Conservation (phyloP, 1,140 invertebrate species). For the Philopotamus ludificatus region DNA sequence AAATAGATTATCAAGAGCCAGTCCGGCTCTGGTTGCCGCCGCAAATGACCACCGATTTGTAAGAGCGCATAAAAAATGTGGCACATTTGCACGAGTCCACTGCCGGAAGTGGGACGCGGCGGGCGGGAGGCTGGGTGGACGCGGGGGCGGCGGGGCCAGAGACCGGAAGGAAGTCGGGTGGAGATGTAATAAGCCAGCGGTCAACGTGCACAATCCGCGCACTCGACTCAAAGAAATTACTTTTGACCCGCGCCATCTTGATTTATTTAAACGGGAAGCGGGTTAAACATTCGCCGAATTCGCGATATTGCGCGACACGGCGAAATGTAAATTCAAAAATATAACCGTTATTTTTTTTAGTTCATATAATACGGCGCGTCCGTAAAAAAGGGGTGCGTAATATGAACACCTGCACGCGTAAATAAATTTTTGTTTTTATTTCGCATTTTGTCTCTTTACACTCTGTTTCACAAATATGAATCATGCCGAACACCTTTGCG, state of each 20-base stretch:
- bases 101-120: background rate
- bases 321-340: too few relatives aligned
- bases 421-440: too few relatives aligned
- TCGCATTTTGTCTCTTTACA: too few relatives aligned
- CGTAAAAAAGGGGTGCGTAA: too few relatives aligned
- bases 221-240: background rate
- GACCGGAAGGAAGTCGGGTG: background rate
- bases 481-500: too few relatives aligned
- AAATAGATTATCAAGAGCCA: background rate
- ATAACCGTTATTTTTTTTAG: too few relatives aligned
- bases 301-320: too few relatives aligned
- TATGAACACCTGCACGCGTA: too few relatives aligned
- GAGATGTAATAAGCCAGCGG: background rate
- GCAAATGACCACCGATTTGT: conserved; percentile 16
- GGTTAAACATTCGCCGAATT: too few relatives aligned
- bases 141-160: too few relatives aligned
- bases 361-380: too few relatives aligned
- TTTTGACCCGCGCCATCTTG: background rate
- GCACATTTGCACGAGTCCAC: conserved; percentile 5
- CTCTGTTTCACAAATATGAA: too few relatives aligned
- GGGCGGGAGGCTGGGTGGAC: background rate
- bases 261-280: background rate
- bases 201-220: background rate
- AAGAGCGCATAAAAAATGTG: conserved; percentile 7
- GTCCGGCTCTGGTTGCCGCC: background rate